Evolutionary conservation across 2,797 vertebrate species (phyloP), one percentile per base, ranked within the genome.

Genomic region (Dipus sagitta): DNA sequence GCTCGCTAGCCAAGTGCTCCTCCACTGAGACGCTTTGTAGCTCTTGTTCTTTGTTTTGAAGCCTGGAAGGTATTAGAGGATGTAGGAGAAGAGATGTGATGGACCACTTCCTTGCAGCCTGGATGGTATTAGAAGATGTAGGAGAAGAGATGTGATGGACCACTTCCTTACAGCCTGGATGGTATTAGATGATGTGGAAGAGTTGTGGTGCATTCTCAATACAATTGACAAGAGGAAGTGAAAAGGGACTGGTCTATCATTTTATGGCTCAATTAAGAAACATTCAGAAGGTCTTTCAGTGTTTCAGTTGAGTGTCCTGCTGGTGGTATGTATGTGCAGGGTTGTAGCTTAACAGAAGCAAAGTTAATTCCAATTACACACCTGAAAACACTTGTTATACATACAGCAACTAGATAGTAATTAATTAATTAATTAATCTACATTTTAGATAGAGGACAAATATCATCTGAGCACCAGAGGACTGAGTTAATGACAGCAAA

Each of bases 161-260:
- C 13, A 3, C 84, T 84, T 88, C n/a, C 11, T 23, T 58, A 24
- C 17, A 42, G 1, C 71, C 68, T 42, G 26, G 47, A 52, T 52
- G 8, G 12, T 80, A 12, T 71, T 34, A 60, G 54, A 26, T 1
- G 71, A 84, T n/a, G 98, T 97, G 98, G 98, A 97, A 90, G 67
- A 97, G 93, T 72, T 96, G 97, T 97, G 97, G 72, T 68, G 97
- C 93, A 95, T 96, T 97, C 97, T 96, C 91, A 96, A 34, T 93
- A 94, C 76, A 58, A 14, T 87, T 92, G 82, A 93, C 67, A 90
- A 83, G 81, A 94, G 58, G 95, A 94, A 96, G 95, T 92, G 85
- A 65, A 96, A 97, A 96, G 81, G 93, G 82, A 74, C 86, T 96
- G 91, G 84, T 88, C 86, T 94, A 80, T 80, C 2, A 6, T 90